Percentiles rank a stretch among this genome's conserved stretches.
Evolutionary conservation across 2,797 vertebrate species (phyloP).

Genomic region (Anguilla marmorata): DNA sequence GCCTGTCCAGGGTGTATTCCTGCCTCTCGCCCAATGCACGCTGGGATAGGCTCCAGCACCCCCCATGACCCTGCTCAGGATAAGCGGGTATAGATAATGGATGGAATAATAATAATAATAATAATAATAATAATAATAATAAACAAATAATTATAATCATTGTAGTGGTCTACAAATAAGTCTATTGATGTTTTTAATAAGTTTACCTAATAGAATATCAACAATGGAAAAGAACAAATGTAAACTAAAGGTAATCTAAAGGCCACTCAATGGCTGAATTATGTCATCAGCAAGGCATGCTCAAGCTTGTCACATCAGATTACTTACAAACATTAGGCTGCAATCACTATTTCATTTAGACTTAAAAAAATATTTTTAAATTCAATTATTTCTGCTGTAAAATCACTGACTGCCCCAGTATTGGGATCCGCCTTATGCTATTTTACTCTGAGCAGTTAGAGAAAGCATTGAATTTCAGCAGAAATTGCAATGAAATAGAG

Average conservation of each 20-base stretch:
- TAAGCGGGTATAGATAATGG: no score
- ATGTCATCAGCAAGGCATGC: neutral
- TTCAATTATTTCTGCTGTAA: neutral
- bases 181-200: neutral
- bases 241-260: neutral
- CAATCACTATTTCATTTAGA: neutral
- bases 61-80: no score
- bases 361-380: neutral
- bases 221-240: neutral
- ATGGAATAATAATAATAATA: neutral
- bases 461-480: neutral
- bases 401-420: neutral
- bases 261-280: neutral
- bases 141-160: neutral
- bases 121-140: neutral
- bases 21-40: no score
- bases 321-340: neutral
- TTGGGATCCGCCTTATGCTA: neutral
- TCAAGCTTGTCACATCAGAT: neutral
- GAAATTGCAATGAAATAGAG: constrained; percentile 1
- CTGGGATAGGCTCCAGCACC: no score
- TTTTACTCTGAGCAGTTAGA: neutral
- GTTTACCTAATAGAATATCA: neutral
- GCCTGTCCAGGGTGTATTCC: no score
- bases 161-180: neutral